phyloP scores from a whole-genome alignment of 2,113 vertebrate genomes.

The Morphnarchus princeps region DNA sequence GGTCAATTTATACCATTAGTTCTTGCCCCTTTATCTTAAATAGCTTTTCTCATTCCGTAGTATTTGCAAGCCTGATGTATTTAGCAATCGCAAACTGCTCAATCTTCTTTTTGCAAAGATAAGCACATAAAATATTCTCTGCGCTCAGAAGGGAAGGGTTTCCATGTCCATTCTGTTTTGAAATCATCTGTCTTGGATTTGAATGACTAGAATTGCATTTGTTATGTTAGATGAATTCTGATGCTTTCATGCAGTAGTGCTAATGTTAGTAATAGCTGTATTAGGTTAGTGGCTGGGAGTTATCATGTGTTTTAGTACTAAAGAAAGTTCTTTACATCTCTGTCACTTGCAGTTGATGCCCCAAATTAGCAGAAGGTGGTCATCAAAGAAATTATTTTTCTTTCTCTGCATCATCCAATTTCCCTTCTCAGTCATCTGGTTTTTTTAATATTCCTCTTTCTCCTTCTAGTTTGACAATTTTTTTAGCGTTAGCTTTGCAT shows the following conservation, averaged over 20 bases:
- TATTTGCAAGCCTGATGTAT: not conserved
- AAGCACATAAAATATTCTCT: not conserved
- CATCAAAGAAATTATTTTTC: not conserved
- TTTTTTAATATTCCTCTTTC: not conserved
- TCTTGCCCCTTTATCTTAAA: not conserved
- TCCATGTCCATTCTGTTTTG: not conserved
- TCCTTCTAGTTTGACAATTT: not conserved
- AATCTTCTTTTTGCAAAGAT: not conserved
- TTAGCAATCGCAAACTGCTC: not conserved
- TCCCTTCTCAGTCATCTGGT: not conserved
- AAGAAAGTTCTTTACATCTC: not conserved
- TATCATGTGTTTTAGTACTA: not conserved
- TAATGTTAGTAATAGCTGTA: not conserved
- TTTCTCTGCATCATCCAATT: not conserved
- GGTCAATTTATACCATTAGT: not conserved
- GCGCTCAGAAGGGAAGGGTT: not conserved
- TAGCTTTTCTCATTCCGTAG: not conserved
- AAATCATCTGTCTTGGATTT: not conserved
- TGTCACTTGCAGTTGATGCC: not conserved
- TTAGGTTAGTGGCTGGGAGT: not conserved
- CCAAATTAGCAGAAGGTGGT: not conserved
- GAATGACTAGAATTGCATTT: not conserved
- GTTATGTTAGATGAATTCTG: not conserved
- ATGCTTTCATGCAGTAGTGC: not conserved
- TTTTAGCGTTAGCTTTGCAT: not conserved